Base-by-base conservation (phyloP, 2,888 invertebrate species). In the Acanthosepion esculentum region DNA sequence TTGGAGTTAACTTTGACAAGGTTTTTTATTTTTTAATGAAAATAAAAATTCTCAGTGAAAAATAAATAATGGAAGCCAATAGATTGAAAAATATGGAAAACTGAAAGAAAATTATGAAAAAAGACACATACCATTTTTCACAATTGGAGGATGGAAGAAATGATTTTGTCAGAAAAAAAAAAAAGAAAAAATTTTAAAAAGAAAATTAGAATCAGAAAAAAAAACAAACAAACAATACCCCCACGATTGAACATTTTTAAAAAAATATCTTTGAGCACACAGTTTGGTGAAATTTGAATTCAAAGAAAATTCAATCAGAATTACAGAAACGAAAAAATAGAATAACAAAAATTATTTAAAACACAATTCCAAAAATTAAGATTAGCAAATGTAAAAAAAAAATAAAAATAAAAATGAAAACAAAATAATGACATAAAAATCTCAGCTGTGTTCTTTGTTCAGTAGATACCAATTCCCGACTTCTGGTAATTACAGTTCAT, bases 231-330 rank as follows among this genome's bases (percentile, higher is more conserved):
- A 26, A 64, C 64, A 10, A 10, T n/a, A 8, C 78, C 78, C 8
- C 10, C 78, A 10, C 10, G 8, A 8, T 12, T 10, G 12, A 33
- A 78, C 8, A 78, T 78, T 55, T 55, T 55, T 55, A 20, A 0
- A 64, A 7, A 64, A 64, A 64, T 78, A 10, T 78, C 12, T n/a
- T 78, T 78, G n/a, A 78, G 12, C n/a, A 78, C 10, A 15, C 29
- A 10, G n/a, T 78, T 78, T 33, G n/a, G n/a, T 18, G 23, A 78
- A 78, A 78, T 78, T 78, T 78, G 12, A n/a, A 15, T 33, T n/a
- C 78, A 78, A 78, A 78, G 78, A 78, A 78, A 78, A 78, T 78
- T 78, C n/a, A 10, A 78, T 78, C 78, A n/a, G 78, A 78, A 78
- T 33, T 33, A 33, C 23, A 78, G n/a, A 78, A 78, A 78, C 5